Conservation (phyloP, 64 coral and sea anemone genomes). For the Orbicella faveolata region DNA sequence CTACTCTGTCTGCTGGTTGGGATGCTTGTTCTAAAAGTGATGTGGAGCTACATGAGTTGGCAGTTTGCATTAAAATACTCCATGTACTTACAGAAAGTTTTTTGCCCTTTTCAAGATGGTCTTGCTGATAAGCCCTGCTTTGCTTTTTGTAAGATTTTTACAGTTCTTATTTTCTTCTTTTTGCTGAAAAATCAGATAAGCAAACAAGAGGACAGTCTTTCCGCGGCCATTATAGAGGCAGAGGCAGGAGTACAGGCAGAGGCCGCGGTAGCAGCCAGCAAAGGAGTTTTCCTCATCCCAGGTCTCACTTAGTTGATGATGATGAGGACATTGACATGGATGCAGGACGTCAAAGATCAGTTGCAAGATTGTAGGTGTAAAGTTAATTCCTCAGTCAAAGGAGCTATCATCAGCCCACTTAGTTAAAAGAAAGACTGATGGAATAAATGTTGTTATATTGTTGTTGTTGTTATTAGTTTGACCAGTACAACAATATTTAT, state of each 20-base stretch:
- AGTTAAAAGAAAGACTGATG: too few species aligned
- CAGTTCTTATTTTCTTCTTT: not conserved
- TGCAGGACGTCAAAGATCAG: not conserved
- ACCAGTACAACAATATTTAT: not conserved
- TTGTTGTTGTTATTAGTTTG: too few species aligned
- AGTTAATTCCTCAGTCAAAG: not conserved
- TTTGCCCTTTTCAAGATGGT: too few species aligned
- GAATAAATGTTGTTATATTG: too few species aligned
- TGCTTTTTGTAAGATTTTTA: not conserved
- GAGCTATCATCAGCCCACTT: not conserved
- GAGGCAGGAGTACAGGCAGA: conserved; percentile 9
- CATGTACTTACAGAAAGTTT: too few species aligned
- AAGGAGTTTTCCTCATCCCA: conserved; percentile 32
- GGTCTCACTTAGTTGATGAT: conserved; percentile 49
- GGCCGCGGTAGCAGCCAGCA: not conserved
- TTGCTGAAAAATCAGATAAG: not conserved
- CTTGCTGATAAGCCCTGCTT: too few species aligned
- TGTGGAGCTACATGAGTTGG: too few species aligned
- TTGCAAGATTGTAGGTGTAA: conserved; percentile 53
- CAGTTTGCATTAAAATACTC: too few species aligned
- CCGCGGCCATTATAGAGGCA: conserved; percentile 28
- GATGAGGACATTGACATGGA: conserved; percentile 66
- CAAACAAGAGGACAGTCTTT: conserved; percentile 31
- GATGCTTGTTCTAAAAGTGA: too few species aligned
- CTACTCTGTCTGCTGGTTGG: too few species aligned